phyloP scores from a whole-genome alignment of 2,113 vertebrate genomes.

The Spizaetus ornatus region DNA sequence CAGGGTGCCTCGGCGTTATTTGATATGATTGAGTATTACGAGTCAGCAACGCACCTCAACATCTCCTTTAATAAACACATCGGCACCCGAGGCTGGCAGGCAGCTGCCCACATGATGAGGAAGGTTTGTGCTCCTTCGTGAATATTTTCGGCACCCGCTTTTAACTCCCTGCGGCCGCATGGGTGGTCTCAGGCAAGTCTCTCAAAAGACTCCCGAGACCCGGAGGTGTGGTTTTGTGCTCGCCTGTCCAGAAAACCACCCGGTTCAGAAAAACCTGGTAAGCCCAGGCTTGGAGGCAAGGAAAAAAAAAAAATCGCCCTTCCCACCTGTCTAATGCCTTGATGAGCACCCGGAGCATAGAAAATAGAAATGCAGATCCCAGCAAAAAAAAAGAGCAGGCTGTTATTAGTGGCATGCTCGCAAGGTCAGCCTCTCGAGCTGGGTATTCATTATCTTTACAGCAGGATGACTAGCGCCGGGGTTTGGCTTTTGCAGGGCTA shows the following conservation, averaged over 20 bases:
- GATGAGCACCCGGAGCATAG: not conserved
- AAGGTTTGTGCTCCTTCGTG: conserved; percentile 74
- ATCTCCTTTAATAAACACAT: conserved; percentile 97
- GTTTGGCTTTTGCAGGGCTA: not conserved
- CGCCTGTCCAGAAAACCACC: not conserved
- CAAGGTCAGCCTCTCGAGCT: not conserved
- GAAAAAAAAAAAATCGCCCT: not conserved
- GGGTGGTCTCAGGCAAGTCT: no score
- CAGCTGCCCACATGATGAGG: conserved; percentile 93
- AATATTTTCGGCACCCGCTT: not conserved
- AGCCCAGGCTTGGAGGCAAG: not conserved
- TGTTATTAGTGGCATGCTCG: not conserved
- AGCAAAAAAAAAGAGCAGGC: not conserved
- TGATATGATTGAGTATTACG: conserved; percentile 97
- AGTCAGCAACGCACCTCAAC: conserved; percentile 95
- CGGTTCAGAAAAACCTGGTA: not conserved
- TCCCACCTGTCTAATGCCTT: not conserved
- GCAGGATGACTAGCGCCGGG: not conserved
- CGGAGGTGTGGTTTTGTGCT: no score
- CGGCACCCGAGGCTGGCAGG: conserved; percentile 93
- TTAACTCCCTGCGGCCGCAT: not conserved
- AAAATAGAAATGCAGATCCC: not conserved
- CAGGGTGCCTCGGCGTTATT: conserved; percentile 93
- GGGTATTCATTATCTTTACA: not conserved
- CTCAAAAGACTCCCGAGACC: not conserved